A percentile compares a stretch with the other conserved stretches of the same genome.
These are phyloP conservation scores for Calliopsis andreniformis DNA, from an alignment of 1,140 invertebrate genomes.

Conservation along the genomic window DNA sequence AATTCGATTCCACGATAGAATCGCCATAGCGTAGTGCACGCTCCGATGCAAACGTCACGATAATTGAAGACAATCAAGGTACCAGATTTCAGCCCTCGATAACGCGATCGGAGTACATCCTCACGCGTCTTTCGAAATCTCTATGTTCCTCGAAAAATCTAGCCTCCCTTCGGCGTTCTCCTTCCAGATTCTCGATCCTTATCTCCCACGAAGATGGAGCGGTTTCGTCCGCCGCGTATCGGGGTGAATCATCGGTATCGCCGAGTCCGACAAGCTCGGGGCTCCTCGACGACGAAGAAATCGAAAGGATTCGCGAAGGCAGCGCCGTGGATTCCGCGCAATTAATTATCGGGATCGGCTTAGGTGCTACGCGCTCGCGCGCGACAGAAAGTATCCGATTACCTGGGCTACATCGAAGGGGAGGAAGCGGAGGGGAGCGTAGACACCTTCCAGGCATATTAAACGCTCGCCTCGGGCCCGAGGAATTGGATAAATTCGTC, in stretches of 20 bases:
- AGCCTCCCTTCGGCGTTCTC: background rate
- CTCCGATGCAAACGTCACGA: background rate
- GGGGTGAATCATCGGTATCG: slow-evolving; percentile 26
- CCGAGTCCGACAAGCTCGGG: background rate
- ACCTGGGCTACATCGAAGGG: slow-evolving; percentile 48
- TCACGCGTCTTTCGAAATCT: slow-evolving; percentile 1
- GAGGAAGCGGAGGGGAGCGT: background rate
- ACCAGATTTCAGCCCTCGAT: background rate
- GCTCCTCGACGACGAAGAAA: slow-evolving; percentile 33
- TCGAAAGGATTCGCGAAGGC: slow-evolving; percentile 64
- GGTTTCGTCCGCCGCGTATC: slow-evolving; percentile 19
- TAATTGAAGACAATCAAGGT: slow-evolving; percentile 1
- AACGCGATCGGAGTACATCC: slow-evolving; percentile 2
- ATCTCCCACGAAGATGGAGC: slow-evolving; percentile 12
- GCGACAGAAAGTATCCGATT: slow-evolving; percentile 74
- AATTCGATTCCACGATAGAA: background rate
- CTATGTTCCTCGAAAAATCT: slow-evolving; percentile 25
- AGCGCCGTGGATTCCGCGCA: slow-evolving; percentile 65
- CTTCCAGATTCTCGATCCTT: slow-evolving; percentile 9
- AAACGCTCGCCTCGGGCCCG: slow-evolving; percentile 25
- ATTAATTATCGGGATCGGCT: slow-evolving; percentile 74
- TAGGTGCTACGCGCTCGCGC: slow-evolving; percentile 53
- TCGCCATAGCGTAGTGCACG: background rate
- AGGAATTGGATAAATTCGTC: slow-evolving; percentile 73
- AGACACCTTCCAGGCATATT: slow-evolving; percentile 28